These are phyloP conservation scores for Branchellion lobata DNA, from an alignment of 2,888 invertebrate genomes.

Conservation along the genomic window DNA sequence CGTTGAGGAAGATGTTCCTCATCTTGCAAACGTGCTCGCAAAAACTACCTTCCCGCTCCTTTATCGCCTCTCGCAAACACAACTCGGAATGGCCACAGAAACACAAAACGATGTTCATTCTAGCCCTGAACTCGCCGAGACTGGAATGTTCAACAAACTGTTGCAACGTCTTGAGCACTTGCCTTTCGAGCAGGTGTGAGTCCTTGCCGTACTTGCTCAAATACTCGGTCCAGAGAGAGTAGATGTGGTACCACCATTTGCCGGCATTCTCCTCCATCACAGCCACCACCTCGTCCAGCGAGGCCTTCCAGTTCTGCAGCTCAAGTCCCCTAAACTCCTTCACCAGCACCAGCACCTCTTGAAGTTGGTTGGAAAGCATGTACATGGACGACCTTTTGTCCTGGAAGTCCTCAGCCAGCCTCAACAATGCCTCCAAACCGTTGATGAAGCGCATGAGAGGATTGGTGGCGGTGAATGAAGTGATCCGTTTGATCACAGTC, in stretches of 20 bases:
- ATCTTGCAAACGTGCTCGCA: background rate
- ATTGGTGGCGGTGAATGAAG: conserved; percentile 73
- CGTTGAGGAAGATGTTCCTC: conserved; percentile 57
- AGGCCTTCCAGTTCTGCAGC: conserved; percentile 81
- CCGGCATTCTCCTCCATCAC: conserved; percentile 67
- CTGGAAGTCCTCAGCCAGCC: conserved; percentile 81
- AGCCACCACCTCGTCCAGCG: conserved; percentile 70
- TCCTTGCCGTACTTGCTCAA: conserved; percentile 1
- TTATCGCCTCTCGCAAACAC: background rate
- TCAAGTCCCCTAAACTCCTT: conserved; percentile 88
- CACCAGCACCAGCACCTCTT: conserved; percentile 76
- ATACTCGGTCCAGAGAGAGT: conserved; percentile 56
- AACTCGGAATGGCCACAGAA: conserved; percentile 75
- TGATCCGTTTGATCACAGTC: conserved; percentile 61
- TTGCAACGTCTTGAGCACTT: conserved; percentile 65
- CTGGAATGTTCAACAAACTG: conserved; percentile 81
- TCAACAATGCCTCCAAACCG: conserved; percentile 83
- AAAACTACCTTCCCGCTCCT: background rate
- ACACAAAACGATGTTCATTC: conserved; percentile 75
- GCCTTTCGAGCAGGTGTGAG: background rate
- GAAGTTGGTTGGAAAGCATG: conserved; percentile 74
- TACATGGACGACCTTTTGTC: conserved; percentile 83
- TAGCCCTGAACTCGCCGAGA: conserved; percentile 78
- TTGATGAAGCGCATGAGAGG: conserved; percentile 84
- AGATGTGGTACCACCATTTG: conserved; percentile 89